Evolutionary conservation across 2,113 vertebrate genomes (phyloP).

Genomic region (Calonectris borealis): DNA sequence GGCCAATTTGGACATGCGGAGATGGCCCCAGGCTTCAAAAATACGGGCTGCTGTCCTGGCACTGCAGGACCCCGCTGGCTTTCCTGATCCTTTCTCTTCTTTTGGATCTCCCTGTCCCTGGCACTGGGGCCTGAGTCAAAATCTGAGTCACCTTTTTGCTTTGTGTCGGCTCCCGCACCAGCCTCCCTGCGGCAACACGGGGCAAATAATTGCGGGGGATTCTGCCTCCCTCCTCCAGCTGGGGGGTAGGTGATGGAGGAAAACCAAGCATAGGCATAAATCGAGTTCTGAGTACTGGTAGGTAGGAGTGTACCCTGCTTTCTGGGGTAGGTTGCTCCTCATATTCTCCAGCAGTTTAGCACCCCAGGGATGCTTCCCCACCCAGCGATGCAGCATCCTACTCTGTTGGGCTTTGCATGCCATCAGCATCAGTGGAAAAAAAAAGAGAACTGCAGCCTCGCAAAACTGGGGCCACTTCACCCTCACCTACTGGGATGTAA

Average conservation of each 20-base stretch:
- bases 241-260: neutral
- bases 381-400: neutral
- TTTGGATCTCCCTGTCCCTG: neutral
- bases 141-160: neutral
- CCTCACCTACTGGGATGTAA: neutral
- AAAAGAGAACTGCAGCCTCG: neutral
- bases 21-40: neutral
- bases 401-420: neutral
- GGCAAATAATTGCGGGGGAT: neutral
- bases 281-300: neutral
- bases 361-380: neutral
- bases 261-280: neutral
- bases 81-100: neutral
- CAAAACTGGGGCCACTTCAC: neutral
- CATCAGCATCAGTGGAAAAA: neutral
- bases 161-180: neutral
- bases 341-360: neutral
- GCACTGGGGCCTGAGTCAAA: neutral
- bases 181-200: neutral
- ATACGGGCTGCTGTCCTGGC: accelerated
- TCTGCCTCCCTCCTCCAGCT: neutral
- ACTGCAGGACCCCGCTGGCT: neutral
- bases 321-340: neutral
- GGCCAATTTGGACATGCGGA: neutral
- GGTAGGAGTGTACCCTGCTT: neutral